Conservation (phyloP, 2,113 vertebrate species). For the Hiodon tergisus region DNA sequence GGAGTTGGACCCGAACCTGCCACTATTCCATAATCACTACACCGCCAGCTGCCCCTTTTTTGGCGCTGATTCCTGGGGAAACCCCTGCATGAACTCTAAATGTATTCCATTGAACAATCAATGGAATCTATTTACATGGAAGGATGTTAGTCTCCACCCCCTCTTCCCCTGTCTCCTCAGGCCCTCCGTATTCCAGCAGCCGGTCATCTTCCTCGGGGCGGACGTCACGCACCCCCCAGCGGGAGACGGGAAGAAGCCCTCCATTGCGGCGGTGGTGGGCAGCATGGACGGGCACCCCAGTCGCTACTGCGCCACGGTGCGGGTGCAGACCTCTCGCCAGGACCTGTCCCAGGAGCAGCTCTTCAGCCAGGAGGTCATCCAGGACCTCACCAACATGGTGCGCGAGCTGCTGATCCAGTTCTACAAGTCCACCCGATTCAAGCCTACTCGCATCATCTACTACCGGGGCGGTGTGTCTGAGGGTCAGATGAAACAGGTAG, state of each 20-base stretch:
- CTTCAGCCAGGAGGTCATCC: slow-evolving; percentile 95
- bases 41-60: too few species aligned
- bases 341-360: slow-evolving; percentile 93
- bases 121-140: not conserved
- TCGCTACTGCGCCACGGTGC: slow-evolving; percentile 91
- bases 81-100: too few species aligned
- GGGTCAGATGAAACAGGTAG: slow-evolving; percentile 97
- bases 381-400: slow-evolving; percentile 96
- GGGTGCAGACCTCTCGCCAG: slow-evolving; percentile 93
- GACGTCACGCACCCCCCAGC: slow-evolving; percentile 94
- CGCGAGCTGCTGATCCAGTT: slow-evolving; percentile 94
- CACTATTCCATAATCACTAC: too few species aligned
- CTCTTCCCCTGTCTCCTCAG: slow-evolving; percentile 49
- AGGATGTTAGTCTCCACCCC: not conserved
- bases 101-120: not conserved
- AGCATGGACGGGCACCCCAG: slow-evolving; percentile 98
- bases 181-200: slow-evolving; percentile 97
- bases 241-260: slow-evolving; percentile 94
- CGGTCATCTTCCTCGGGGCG: slow-evolving; percentile 94
- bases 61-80: too few species aligned
- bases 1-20: too few species aligned
- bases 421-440: slow-evolving; percentile 97
- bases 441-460: slow-evolving; percentile 96
- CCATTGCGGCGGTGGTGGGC: slow-evolving; percentile 94
- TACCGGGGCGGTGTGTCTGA: slow-evolving; percentile 95